These are phyloP conservation scores for Corythoichthys haematopterus DNA, from an alignment of 2,113 vertebrate species.

Conservation along the genomic window DNA sequence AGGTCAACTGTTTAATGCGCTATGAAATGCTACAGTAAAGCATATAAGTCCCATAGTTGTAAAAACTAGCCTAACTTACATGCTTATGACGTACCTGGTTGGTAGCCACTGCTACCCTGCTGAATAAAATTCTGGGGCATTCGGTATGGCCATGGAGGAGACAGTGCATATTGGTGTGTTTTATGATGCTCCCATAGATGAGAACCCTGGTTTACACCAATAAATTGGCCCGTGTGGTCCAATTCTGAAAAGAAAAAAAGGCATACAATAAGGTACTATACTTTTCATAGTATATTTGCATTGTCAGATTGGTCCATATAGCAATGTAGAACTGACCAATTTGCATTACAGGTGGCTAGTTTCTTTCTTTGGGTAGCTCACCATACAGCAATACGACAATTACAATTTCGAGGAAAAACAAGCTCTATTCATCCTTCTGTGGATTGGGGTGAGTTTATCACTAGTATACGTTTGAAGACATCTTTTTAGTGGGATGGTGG, in stretches of 20 bases:
- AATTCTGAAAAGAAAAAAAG: slow-evolving; percentile 73
- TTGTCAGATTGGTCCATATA: too few species aligned
- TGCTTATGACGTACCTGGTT: slow-evolving; percentile 85
- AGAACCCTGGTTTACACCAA: slow-evolving; percentile 77
- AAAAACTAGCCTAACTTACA: slow-evolving; percentile 70
- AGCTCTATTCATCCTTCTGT: too few species aligned
- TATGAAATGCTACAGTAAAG: background rate
- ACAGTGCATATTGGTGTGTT: slow-evolving; percentile 80
- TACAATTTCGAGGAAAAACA: too few species aligned
- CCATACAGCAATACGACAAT: too few species aligned
- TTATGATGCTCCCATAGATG: slow-evolving; percentile 86
- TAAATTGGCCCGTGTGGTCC: slow-evolving; percentile 83
- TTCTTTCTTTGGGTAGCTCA: too few species aligned
- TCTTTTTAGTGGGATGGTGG: too few species aligned
- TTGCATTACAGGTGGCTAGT: too few species aligned
- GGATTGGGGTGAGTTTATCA: too few species aligned
- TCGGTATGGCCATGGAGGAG: slow-evolving; percentile 90
- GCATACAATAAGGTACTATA: background rate
- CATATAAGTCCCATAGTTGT: background rate
- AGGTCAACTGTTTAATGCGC: too few species aligned
- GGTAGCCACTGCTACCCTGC: slow-evolving; percentile 85
- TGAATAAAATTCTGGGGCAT: slow-evolving; percentile 93
- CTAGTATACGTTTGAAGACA: too few species aligned
- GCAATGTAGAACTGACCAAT: too few species aligned
- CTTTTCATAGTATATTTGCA: background rate